Evolutionary conservation across 2,888 invertebrate genomes (phyloP), one percentile per base, ranked within the genome.

Genomic region (Trissoscelio sp.): DNA sequence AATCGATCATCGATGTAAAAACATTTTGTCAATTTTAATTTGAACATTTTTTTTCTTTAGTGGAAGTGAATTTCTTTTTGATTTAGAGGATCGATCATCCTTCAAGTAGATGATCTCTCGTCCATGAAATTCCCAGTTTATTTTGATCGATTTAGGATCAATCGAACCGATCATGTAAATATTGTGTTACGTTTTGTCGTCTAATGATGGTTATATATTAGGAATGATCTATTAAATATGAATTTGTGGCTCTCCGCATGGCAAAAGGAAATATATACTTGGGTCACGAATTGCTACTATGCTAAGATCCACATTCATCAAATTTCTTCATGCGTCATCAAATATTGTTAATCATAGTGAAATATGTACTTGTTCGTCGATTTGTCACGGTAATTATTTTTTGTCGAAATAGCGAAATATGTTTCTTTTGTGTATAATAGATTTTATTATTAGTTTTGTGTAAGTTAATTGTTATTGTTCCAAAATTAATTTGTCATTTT

Each of bases 251-350:
- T 37, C 37, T n/a, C 9, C 11, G 18, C n/a, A 16, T 1, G 0
- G 39, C 5, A 24, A 39, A 22, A 60, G 57, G 16, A 28, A 60
- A 60, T 60, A 42, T 18, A 57, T 9, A 14, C 28, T 3, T 22
- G 18, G 9, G 5, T 18, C 18, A 34, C 18, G 28, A 46, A 46
- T 62, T 46, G 18, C 55, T 44, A 31, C 44, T 18, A 46, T 16
- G 18, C 28, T 64, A 24, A 22, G n/a, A 64, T 48, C n/a, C 37
- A 53, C 66, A 66, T 66, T 53, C 24, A 66, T 66, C 66, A 53
- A 14, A 53, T 37, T 66, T 66, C 28, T 39, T 34, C 66, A 37
- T 66, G 66, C 53, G 66, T 66, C 66, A 66, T 66, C 66, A n/a
- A 51, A 39, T 39, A 66, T 66, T 66, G 66, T 53, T 18, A 66